Percentiles rank a stretch among this genome's conserved stretches.
phyloP scores from a whole-genome alignment of 2,113 vertebrate species.

The Oreochromis spilurus region DNA sequence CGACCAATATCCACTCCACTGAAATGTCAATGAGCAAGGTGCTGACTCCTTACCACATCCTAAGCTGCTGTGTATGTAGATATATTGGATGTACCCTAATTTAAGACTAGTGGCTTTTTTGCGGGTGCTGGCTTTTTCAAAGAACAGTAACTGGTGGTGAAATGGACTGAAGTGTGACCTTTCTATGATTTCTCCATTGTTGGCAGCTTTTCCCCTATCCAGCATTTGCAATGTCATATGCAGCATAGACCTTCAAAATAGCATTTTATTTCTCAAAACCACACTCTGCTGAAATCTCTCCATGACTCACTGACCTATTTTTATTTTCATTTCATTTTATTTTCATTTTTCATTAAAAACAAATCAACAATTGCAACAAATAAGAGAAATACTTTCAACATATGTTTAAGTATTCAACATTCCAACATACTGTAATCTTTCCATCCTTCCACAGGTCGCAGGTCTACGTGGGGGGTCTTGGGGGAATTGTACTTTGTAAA shows the following conservation, averaged over 20 bases:
- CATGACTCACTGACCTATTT: neutral
- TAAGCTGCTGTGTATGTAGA: slow-evolving; percentile 18
- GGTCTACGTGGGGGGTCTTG: neutral
- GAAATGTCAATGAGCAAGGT: slow-evolving; percentile 50
- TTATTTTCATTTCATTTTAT: neutral
- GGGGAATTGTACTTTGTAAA: neutral
- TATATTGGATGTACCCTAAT: slow-evolving; percentile 25
- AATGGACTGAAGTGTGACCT: slow-evolving; percentile 38
- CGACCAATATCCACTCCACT: slow-evolving; percentile 15
- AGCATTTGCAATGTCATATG: neutral
- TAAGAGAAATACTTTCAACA: neutral
- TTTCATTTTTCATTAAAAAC: neutral
- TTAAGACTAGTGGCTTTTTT: slow-evolving; percentile 15
- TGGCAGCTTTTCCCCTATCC: slow-evolving; percentile 2
- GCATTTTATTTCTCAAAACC: neutral
- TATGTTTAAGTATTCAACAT: neutral
- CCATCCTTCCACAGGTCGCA: neutral
- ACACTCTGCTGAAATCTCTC: neutral
- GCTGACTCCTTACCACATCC: slow-evolving; percentile 32
- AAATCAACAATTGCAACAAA: neutral
- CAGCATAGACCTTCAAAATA: neutral
- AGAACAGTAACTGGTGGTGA: slow-evolving; percentile 5
- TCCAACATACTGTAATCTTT: neutral
- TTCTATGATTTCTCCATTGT: slow-evolving; percentile 24
- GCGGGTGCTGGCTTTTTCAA: slow-evolving; percentile 15